A percentile compares a stretch with the other conserved stretches of the same genome.
Conservation (phyloP, 2,888 invertebrate species). For the Hypomecis punctinalis region DNA sequence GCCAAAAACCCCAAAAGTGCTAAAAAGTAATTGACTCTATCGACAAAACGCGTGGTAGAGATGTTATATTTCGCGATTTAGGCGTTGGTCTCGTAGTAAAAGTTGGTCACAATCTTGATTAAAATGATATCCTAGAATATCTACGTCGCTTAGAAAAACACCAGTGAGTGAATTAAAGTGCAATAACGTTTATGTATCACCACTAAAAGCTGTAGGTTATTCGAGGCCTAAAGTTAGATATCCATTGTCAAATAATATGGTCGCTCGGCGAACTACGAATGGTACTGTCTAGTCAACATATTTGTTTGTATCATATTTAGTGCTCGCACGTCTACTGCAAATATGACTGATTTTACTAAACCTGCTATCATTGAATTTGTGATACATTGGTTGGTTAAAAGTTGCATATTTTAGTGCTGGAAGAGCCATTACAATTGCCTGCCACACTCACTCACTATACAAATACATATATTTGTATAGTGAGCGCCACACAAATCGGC, state of each 20-base stretch:
- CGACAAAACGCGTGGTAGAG: too few relatives aligned
- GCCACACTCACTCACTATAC: too few relatives aligned
- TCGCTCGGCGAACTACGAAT: constrained; percentile 60
- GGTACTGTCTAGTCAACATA: constrained; percentile 83
- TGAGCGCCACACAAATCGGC: too few relatives aligned
- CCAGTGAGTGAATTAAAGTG: not conserved
- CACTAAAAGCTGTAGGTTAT: constrained; percentile 63
- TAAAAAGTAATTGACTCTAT: too few relatives aligned
- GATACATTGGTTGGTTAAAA: not conserved
- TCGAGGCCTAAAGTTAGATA: constrained; percentile 66
- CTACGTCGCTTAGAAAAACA: too few relatives aligned
- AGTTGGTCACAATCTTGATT: too few relatives aligned
- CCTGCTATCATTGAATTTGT: not conserved
- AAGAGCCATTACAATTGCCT: not conserved
- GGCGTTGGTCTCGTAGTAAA: too few relatives aligned
- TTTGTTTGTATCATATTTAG: constrained; percentile 75
- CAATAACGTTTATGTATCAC: constrained; percentile 32
- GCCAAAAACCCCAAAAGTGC: too few relatives aligned
- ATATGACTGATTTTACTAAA: constrained; percentile 54
- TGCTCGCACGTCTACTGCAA: constrained; percentile 64
- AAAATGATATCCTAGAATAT: too few relatives aligned
- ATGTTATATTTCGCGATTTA: too few relatives aligned
- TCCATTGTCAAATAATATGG: constrained; percentile 62
- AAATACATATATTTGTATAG: not conserved
- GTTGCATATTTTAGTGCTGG: not conserved